phyloP scores from a whole-genome alignment of 2,888 invertebrate genomes.

The Tachystola acroxantha region DNA sequence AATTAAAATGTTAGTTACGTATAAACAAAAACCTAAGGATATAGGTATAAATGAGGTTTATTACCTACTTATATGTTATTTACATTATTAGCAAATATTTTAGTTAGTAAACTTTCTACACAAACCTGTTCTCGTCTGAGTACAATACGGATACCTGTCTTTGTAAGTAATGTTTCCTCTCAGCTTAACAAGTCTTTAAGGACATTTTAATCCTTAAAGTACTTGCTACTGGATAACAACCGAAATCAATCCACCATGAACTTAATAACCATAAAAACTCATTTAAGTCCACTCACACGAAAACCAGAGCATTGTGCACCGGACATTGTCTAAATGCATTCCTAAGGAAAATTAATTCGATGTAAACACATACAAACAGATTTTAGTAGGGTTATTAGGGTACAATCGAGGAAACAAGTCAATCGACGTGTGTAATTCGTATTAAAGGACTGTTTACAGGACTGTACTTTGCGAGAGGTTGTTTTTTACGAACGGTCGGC shows the following conservation, averaged over 20 bases:
- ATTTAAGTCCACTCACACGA: conserved; percentile 33
- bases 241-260: conserved; percentile 42
- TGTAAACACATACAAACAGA: conserved; percentile 55
- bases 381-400: conserved; percentile 52
- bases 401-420: conserved; percentile 64
- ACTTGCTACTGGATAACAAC: too few species aligned
- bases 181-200: too few species aligned
- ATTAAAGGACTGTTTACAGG: conserved; percentile 70
- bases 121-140: too few species aligned
- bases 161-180: too few species aligned
- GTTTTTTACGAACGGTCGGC: conserved; percentile 46
- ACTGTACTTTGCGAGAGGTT: conserved; percentile 39
- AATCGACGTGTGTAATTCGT: conserved; percentile 68
- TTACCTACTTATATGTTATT: too few species aligned
- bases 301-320: conserved; percentile 44
- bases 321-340: conserved; percentile 57
- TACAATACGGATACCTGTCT: too few species aligned
- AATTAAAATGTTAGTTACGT: too few species aligned
- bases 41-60: too few species aligned
- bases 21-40: too few species aligned
- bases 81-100: too few species aligned
- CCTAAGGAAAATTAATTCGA: conserved; percentile 42
- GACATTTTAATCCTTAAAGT: too few species aligned
- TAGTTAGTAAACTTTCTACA: too few species aligned
- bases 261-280: conserved; percentile 39